phyloP scores from a whole-genome alignment of 1,140 invertebrate genomes.

The Drosophila rufa region DNA sequence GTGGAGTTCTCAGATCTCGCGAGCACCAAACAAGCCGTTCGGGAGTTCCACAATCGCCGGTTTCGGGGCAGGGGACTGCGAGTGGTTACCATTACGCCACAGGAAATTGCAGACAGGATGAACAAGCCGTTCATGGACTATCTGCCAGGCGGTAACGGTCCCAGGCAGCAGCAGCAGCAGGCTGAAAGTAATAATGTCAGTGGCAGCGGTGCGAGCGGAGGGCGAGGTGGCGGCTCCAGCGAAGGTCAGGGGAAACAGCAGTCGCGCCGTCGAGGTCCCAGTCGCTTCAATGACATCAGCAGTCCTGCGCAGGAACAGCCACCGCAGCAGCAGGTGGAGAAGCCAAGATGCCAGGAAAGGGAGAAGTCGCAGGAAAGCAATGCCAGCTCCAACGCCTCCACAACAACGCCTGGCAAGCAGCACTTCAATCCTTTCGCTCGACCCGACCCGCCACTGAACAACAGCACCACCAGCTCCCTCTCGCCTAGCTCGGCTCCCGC shows the following conservation, averaged over 20 bases:
- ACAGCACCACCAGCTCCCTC: background rate
- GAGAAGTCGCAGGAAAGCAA: conserved; percentile 25
- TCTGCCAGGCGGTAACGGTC: conserved; percentile 67
- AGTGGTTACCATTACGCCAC: conserved; percentile 88
- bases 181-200: conserved; percentile 5
- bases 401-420: conserved; percentile 34
- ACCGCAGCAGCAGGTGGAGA: conserved; percentile 9
- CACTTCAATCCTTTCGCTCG: conserved; percentile 69
- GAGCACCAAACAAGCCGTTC: conserved; percentile 89
- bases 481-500: conserved; percentile 9
- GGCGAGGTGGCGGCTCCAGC: background rate
- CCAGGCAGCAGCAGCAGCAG: conserved; percentile 6
- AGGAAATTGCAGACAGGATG: conserved; percentile 86
- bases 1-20: conserved; percentile 91
- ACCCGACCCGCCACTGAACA: conserved; percentile 15
- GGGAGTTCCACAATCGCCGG: conserved; percentile 88
- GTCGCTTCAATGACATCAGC: conserved; percentile 60
- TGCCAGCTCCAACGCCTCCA: conserved; percentile 23
- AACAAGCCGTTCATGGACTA: conserved; percentile 80
- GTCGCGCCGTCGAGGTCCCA: conserved; percentile 64
- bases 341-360: conserved; percentile 6
- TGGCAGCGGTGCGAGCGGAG: background rate
- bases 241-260: conserved; percentile 1
- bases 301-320: conserved; percentile 27
- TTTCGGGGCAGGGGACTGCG: conserved; percentile 89